Evolutionary conservation across 37 sponge, comb jelly and placozoan species (phyloP).

Genomic region (Bolinopsis microptera): DNA sequence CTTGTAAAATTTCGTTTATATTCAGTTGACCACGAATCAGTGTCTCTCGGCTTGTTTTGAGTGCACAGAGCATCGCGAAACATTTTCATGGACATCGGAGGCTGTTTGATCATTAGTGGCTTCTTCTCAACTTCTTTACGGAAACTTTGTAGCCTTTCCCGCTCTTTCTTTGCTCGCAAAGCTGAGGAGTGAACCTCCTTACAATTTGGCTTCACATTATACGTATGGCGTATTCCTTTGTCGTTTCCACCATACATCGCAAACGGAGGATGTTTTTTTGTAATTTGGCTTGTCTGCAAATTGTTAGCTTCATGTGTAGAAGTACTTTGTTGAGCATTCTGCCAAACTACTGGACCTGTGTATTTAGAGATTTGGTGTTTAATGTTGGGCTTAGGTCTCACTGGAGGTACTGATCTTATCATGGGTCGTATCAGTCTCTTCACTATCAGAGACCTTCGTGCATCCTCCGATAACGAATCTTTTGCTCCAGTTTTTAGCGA

Average conservation of each 20-base stretch:
- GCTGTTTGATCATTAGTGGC: neutral
- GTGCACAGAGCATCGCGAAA: neutral
- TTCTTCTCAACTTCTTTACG: neutral
- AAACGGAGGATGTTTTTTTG: neutral
- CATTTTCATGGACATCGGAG: neutral
- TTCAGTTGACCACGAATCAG: constrained; percentile 13
- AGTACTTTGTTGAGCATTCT: neutral
- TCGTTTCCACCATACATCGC: neutral
- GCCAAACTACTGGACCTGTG: neutral
- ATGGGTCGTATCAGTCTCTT: neutral
- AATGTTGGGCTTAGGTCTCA: neutral
- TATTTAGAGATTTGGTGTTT: neutral
- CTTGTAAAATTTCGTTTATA: constrained; percentile 3
- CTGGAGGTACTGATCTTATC: neutral
- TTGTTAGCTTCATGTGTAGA: neutral
- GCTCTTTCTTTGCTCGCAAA: neutral
- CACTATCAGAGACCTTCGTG: neutral
- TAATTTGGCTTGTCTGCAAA: neutral
- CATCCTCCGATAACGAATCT: neutral
- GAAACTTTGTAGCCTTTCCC: neutral
- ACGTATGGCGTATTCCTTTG: neutral
- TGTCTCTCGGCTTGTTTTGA: neutral
- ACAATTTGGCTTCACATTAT: neutral
- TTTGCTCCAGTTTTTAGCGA: neutral
- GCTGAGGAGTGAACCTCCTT: constrained; percentile 10